A percentile compares a stretch with the other conserved stretches of the same genome.
phyloP scores from a whole-genome alignment of 2,113 vertebrate species.

The Phylloscopus trochilus region DNA sequence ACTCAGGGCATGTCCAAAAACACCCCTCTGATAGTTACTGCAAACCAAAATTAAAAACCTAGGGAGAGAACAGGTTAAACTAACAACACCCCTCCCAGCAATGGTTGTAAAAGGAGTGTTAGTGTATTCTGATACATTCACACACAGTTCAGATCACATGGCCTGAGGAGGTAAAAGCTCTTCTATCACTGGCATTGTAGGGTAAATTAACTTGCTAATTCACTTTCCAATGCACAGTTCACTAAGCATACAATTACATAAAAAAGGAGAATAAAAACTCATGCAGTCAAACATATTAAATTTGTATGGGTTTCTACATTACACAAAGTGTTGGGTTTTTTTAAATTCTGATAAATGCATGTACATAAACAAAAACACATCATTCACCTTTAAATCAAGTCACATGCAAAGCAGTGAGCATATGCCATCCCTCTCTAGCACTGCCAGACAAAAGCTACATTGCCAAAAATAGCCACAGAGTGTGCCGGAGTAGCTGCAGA shows the following conservation, averaged over 20 bases:
- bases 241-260: not conserved
- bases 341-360: not conserved
- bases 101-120: not conserved
- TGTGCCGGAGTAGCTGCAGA: constrained; percentile 23
- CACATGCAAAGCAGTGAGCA: constrained; percentile 49
- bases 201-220: constrained; percentile 48
- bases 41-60: not conserved
- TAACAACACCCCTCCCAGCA: not conserved
- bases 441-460: constrained; percentile 55
- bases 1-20: not conserved
- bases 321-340: not conserved
- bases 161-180: not conserved
- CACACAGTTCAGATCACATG: not conserved
- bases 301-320: not conserved
- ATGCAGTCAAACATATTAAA: not conserved
- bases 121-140: not conserved
- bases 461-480: constrained; percentile 65
- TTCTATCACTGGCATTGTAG: not conserved
- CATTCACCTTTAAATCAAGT: constrained; percentile 18
- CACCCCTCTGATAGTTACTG: not conserved
- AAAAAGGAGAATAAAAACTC: not conserved
- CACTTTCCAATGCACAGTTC: not conserved
- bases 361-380: not conserved
- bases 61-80: not conserved
- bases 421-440: constrained; percentile 48